These are phyloP conservation scores for Bombyx huttoni DNA, from an alignment of 2,888 invertebrate species.

Conservation along the genomic window DNA sequence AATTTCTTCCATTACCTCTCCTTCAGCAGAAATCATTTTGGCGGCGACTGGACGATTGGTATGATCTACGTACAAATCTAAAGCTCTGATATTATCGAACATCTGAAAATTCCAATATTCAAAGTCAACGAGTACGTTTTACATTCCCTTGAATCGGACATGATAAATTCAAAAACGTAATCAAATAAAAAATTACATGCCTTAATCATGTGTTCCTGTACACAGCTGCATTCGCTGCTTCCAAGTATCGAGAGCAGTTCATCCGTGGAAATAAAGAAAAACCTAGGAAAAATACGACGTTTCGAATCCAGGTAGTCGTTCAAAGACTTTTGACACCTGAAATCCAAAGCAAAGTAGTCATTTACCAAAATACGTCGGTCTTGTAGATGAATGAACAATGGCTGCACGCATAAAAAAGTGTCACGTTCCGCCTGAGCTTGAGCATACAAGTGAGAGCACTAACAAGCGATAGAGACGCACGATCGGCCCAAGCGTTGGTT, in stretches of 20 bases:
- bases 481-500: too few species aligned
- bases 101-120: conserved; percentile 67
- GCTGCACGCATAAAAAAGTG: too few species aligned
- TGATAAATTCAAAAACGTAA: neutral
- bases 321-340: conserved; percentile 88
- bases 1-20: conserved; percentile 69
- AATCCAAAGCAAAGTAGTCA: neutral
- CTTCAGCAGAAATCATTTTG: conserved; percentile 90
- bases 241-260: conserved; percentile 91
- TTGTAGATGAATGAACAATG: too few species aligned
- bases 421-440: too few species aligned
- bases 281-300: conserved; percentile 88
- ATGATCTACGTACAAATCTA: conserved; percentile 78
- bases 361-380: too few species aligned
- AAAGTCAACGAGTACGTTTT: neutral
- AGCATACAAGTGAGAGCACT: too few species aligned
- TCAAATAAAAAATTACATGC: conserved; percentile 35
- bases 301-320: conserved; percentile 92
- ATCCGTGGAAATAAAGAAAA: conserved; percentile 95
- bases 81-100: conserved; percentile 90
- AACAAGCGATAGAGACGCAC: too few species aligned
- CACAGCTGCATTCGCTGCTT: conserved; percentile 85
- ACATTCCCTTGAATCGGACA: neutral
- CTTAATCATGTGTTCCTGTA: conserved; percentile 95
- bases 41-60: conserved; percentile 78